A percentile compares a stretch with the other conserved stretches of the same genome.
phyloP scores from a whole-genome alignment of 1,140 invertebrate genomes.

The Apis cerana region DNA sequence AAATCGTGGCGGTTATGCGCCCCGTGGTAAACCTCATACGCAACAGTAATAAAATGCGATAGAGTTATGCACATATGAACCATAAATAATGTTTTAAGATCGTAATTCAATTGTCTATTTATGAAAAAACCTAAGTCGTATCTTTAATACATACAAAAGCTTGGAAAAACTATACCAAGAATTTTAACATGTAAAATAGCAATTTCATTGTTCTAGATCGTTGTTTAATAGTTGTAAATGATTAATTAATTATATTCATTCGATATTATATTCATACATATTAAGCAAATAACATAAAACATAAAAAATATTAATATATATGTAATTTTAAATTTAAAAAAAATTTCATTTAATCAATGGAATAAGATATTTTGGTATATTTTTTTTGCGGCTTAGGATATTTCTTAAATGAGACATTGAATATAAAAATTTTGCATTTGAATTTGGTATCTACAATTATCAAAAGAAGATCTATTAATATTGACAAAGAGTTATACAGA shows the following conservation, averaged over 20 bases:
- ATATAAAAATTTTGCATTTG: conserved; percentile 64
- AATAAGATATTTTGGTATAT: conserved; percentile 17
- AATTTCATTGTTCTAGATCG: conserved; percentile 46
- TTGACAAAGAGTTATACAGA: conserved; percentile 55
- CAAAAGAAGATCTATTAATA: conserved; percentile 53
- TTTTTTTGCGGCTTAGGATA: conserved; percentile 60
- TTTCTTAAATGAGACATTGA: conserved; percentile 70
- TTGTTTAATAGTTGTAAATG: conserved; percentile 26
- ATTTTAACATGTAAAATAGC: conserved; percentile 47
- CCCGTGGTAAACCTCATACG: conserved; percentile 73
- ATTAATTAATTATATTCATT: conserved; percentile 26
- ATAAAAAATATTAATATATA: conserved; percentile 28
- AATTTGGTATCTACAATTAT: conserved; percentile 68
- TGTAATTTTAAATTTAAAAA: conserved; percentile 25
- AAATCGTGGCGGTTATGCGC: conserved; percentile 71
- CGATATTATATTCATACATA: neutral
- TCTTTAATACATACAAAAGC: conserved; percentile 29
- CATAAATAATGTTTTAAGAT: conserved; percentile 60
- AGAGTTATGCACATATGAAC: conserved; percentile 61
- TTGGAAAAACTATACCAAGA: conserved; percentile 13
- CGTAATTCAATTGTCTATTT: conserved; percentile 69
- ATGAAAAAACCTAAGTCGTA: conserved; percentile 69
- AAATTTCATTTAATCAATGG: neutral
- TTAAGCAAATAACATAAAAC: conserved; percentile 16
- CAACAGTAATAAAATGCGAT: conserved; percentile 68